phyloP scores from a whole-genome alignment of 2,113 vertebrate genomes.

The Argyrosomus japonicus region DNA sequence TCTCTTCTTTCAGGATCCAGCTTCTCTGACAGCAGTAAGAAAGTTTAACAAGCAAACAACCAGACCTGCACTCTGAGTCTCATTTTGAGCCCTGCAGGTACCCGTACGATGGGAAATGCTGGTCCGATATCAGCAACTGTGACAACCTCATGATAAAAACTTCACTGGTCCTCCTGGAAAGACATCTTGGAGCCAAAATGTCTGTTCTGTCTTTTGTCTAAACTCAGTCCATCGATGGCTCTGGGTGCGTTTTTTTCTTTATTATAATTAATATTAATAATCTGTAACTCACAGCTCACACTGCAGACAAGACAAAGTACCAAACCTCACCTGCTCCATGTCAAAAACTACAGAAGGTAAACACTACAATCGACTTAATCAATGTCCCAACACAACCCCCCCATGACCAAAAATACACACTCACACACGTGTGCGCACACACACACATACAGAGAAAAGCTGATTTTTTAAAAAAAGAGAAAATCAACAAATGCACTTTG shows the following conservation, averaged over 20 bases:
- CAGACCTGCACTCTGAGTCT: neutral
- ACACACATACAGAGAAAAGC: constrained; percentile 7
- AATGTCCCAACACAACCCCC: constrained; percentile 1
- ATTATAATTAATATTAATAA: constrained; percentile 30
- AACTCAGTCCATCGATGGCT: constrained; percentile 39
- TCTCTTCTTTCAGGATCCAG: neutral
- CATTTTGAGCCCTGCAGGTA: neutral
- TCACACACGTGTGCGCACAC: neutral
- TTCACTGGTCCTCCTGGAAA: neutral
- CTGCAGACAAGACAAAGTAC: constrained; percentile 50
- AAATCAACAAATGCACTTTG: constrained; percentile 58
- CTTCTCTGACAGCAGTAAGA: neutral
- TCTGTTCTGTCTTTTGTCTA: neutral
- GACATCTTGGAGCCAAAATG: neutral
- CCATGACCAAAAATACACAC: neutral
- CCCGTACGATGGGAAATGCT: neutral
- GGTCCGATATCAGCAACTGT: neutral
- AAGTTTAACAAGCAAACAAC: neutral
- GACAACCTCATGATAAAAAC: neutral
- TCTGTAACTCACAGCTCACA: constrained; percentile 50
- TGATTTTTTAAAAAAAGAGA: constrained; percentile 46
- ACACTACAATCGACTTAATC: constrained; percentile 60
- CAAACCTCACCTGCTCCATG: constrained; percentile 27
- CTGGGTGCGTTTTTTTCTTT: constrained; percentile 20
- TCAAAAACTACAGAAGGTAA: constrained; percentile 48